phyloP scores from a whole-genome alignment of 2,888 invertebrate species.

The Rhagium mordax region DNA sequence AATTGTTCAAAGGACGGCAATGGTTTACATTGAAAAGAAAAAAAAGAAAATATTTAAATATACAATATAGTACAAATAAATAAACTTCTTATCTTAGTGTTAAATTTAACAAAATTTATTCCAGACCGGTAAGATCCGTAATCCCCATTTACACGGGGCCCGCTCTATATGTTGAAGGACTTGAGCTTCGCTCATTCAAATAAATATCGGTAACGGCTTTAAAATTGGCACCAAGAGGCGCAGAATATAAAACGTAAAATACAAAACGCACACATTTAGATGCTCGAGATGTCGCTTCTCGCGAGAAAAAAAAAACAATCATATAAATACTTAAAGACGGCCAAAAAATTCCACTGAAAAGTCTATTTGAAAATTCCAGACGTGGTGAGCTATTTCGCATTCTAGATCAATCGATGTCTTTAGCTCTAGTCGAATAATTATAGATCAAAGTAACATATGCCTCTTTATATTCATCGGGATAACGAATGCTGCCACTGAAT shows the following conservation, averaged over 20 bases:
- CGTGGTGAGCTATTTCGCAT: conserved; percentile 9
- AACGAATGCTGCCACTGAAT: conserved; percentile 21
- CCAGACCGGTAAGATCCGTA: too few species aligned
- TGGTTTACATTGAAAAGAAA: too few species aligned
- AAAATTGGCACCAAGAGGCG: conserved; percentile 28
- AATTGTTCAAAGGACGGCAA: too few species aligned
- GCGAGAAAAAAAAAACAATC: conserved; percentile 7
- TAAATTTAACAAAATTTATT: too few species aligned
- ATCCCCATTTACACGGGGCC: background rate
- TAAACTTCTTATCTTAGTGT: too few species aligned
- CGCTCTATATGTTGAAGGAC: background rate
- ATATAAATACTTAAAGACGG: conserved; percentile 19
- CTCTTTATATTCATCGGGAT: conserved; percentile 30
- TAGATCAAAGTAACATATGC: conserved; percentile 50
- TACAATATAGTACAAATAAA: too few species aligned
- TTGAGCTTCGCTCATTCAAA: background rate
- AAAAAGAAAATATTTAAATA: too few species aligned
- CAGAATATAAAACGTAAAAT: conserved; percentile 27
- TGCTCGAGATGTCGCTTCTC: conserved; percentile 27
- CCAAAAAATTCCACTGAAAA: conserved; percentile 26
- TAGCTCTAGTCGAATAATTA: conserved; percentile 39
- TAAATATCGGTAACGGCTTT: conserved; percentile 21
- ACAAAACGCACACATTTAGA: conserved; percentile 22
- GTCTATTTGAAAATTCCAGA: conserved; percentile 16
- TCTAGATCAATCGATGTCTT: conserved; percentile 21